These are phyloP conservation scores for Drosophila tropicalis DNA, from an alignment of 1,140 invertebrate genomes.

Conservation along the genomic window DNA sequence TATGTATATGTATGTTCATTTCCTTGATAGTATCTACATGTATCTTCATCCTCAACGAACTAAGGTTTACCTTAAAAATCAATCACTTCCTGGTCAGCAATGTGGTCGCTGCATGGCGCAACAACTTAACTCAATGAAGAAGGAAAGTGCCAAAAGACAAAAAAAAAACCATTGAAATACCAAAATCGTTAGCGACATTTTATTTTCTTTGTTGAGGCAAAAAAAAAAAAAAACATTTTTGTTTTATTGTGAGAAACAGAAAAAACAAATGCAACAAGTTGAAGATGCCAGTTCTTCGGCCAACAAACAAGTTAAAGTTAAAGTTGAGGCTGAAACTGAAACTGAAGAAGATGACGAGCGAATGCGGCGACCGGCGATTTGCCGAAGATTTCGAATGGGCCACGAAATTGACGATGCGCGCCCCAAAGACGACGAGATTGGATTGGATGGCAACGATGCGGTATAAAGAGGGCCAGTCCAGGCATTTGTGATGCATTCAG, in stretches of 20 bases:
- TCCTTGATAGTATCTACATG: slow-evolving; percentile 2
- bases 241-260: slow-evolving; percentile 68
- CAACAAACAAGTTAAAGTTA: slow-evolving; percentile 21
- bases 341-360: slow-evolving; percentile 66
- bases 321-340: slow-evolving; percentile 46
- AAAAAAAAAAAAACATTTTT: slow-evolving; percentile 44
- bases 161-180: slow-evolving; percentile 63
- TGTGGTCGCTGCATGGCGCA: slow-evolving; percentile 19
- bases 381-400: slow-evolving; percentile 55
- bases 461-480: slow-evolving; percentile 79
- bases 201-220: slow-evolving; percentile 31
- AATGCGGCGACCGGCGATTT: neutral
- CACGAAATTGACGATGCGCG: slow-evolving; percentile 50
- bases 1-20: neutral
- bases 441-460: slow-evolving; percentile 16
- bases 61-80: slow-evolving; percentile 37
- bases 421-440: neutral
- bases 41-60: neutral
- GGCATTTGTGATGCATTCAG: slow-evolving; percentile 80
- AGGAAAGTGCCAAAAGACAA: slow-evolving; percentile 64
- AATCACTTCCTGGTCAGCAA: slow-evolving; percentile 67
- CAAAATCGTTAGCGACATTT: slow-evolving; percentile 79
- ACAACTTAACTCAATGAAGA: slow-evolving; percentile 39
- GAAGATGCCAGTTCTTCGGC: slow-evolving; percentile 17
- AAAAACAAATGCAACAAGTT: slow-evolving; percentile 22